These are phyloP conservation scores for Alitta virens DNA, from an alignment of 2,888 invertebrate species.

Conservation along the genomic window DNA sequence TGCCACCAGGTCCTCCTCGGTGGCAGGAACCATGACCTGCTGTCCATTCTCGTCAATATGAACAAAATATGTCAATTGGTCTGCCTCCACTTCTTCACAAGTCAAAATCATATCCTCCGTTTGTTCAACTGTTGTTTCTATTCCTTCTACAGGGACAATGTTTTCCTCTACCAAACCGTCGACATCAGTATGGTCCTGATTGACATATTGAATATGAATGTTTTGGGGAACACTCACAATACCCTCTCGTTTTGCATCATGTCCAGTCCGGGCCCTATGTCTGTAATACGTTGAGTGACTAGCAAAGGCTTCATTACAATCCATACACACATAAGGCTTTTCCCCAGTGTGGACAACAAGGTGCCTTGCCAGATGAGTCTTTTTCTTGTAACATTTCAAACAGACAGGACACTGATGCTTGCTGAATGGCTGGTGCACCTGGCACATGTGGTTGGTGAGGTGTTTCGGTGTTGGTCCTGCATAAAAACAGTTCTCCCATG, in stretches of 20 bases:
- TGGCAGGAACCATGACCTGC: background rate
- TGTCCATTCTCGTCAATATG: conserved; percentile 4
- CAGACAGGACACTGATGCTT: conserved; percentile 28
- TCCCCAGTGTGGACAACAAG: conserved; percentile 26
- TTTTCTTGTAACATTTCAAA: conserved; percentile 25
- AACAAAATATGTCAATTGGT: conserved; percentile 15
- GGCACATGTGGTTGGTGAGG: conserved; percentile 17
- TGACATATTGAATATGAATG: conserved; percentile 23
- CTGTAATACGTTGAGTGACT: conserved; percentile 28
- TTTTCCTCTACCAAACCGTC: conserved; percentile 4
- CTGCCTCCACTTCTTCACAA: background rate
- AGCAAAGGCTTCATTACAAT: conserved; percentile 20
- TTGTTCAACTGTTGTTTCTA: background rate
- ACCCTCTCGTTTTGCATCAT: conserved; percentile 54
- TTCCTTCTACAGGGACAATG: background rate
- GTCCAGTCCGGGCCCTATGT: conserved; percentile 24
- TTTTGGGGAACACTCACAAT: conserved; percentile 40
- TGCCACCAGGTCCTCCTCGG: conserved; percentile 6
- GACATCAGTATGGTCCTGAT: background rate
- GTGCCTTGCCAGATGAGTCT: conserved; percentile 27
- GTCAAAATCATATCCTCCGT: background rate
- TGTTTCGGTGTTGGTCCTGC: conserved; percentile 14
- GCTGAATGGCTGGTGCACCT: conserved; percentile 17
- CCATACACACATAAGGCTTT: conserved; percentile 23
- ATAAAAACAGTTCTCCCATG: conserved; percentile 20